These are phyloP conservation scores for Adineta ricciae DNA, from an alignment of 2,888 invertebrate genomes.

Conservation along the genomic window DNA sequence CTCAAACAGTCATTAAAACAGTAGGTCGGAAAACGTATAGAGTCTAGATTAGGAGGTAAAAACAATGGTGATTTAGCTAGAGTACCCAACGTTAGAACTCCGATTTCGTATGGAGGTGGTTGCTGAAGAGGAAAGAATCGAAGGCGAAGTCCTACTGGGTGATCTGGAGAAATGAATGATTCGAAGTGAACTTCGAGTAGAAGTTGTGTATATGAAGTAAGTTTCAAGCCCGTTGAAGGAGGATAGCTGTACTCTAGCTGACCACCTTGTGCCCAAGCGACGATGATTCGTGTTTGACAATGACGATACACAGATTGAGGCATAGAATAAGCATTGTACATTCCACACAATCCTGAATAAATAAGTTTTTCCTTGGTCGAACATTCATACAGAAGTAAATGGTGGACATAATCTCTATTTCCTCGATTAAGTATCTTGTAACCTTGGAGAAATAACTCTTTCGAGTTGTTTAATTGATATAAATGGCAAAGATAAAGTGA, in stretches of 20 bases:
- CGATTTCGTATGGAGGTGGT: conserved; percentile 7
- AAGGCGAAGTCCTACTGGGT: background rate
- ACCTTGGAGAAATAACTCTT: background rate
- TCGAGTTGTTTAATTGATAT: background rate
- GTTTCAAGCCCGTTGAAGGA: background rate
- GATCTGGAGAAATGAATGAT: background rate
- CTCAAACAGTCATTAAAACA: conserved; percentile 19
- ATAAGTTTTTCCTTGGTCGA: background rate
- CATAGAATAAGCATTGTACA: background rate
- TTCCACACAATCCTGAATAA: background rate
- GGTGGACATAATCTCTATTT: background rate
- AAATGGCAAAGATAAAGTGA: background rate
- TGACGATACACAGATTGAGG: background rate
- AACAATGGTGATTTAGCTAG: background rate
- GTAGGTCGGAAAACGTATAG: background rate
- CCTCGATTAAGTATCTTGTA: background rate
- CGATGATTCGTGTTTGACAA: background rate
- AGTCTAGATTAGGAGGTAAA: background rate
- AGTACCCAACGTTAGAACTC: background rate
- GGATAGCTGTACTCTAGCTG: background rate
- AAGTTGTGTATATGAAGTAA: background rate
- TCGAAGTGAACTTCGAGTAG: background rate
- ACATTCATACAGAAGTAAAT: conserved; percentile 19
- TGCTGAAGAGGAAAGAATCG: background rate
- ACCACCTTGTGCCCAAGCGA: conserved; percentile 11